A percentile compares a stretch with the other conserved stretches of the same genome.
Conservation (phyloP, 2,888 invertebrate species). For the Tinea trinotella region DNA sequence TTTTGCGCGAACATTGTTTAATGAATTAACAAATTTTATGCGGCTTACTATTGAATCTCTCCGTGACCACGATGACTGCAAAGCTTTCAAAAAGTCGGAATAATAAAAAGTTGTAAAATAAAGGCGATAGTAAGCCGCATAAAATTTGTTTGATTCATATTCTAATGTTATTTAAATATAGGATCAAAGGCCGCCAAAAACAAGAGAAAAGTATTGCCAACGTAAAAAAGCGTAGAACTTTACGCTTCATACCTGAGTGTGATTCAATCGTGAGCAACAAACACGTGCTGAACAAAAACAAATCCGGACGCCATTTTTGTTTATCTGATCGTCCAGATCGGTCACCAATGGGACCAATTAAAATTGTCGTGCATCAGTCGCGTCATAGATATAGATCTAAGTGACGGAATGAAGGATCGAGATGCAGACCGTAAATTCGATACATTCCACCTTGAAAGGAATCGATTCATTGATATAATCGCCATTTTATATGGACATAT, state of each 20-base stretch:
- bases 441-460: constrained; percentile 12
- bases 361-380: constrained; percentile 69
- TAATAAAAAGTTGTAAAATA: too few relatives aligned
- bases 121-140: too few relatives aligned
- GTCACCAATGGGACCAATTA: constrained; percentile 50
- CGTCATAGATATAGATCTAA: constrained; percentile 41
- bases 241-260: background rate
- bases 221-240: background rate
- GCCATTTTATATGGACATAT: background rate
- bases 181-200: too few relatives aligned
- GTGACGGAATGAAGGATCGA: constrained; percentile 18
- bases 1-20: too few relatives aligned
- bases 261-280: constrained; percentile 1
- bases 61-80: too few relatives aligned
- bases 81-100: too few relatives aligned
- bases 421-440: constrained; percentile 16
- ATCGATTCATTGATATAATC: constrained; percentile 9
- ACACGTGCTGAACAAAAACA: constrained; percentile 21
- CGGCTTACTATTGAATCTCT: too few relatives aligned
- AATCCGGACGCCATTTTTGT: constrained; percentile 19
- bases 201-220: background rate
- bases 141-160: too few relatives aligned
- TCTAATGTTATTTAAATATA: too few relatives aligned
- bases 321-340: constrained; percentile 18
- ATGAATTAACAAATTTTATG: too few relatives aligned